Evolutionary conservation across 2,888 invertebrate genomes (phyloP), one percentile per base, ranked within the genome.

Genomic region (Beris morrisii): DNA sequence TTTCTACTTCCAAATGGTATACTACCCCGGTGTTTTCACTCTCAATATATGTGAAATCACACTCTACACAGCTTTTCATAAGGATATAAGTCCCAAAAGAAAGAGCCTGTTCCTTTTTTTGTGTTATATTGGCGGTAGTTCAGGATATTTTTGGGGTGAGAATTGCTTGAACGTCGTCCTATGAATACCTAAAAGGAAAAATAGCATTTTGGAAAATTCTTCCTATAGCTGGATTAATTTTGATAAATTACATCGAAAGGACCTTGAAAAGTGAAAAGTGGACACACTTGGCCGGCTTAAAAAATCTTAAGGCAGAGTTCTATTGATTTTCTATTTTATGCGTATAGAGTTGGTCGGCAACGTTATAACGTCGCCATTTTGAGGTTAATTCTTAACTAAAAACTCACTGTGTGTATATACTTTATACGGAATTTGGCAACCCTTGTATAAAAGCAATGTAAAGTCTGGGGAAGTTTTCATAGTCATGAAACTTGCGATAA

Each of bases 201-300:
- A 38, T 3, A 38, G 38, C 1, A 38, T 38, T 5, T 22, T 7
- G 9, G 9, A 3, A 38, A 38, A 38, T 38, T 38, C 7, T 38
- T 7, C 5, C 38, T 5, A 7, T 38, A 9, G 38, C 38, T 38
- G 50, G 61, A 61, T 61, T 61, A 61, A 61, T 61, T 61, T 61
- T 61, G 61, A 61, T 61, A 61, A 61, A 61, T 61, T 61, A 61
- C 61, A 38, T 52, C 32, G 43, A 15, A 50, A 61, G 22, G 61
- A 61, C 61, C 61, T 61, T 61, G 61, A 61, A 61, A 61, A 61
- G 61, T 61, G 61, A 61, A 61, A 61, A 61, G 61, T 61, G 61
- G 61, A 61, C 61, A 61, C 43, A 61, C 22, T 61, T 50, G 13
- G 61, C 44, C 52, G 61, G 15, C 52, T 61, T 38, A 59, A 22